These are phyloP conservation scores for Patiria pectinifera DNA, from an alignment of 53 echinoderm and acorn worm genomes.

Conservation along the genomic window DNA sequence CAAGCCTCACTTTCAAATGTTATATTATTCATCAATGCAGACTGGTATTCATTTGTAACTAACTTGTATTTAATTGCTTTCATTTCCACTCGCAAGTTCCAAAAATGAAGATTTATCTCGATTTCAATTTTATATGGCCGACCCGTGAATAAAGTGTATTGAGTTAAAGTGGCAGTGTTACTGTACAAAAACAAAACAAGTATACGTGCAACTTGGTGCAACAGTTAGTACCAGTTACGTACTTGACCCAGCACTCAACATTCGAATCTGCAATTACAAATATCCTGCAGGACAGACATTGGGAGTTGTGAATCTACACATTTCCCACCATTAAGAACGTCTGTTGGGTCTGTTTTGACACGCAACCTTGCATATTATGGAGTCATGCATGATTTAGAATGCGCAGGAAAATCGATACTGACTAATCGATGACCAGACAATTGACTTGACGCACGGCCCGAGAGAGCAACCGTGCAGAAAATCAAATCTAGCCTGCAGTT, in stretches of 20 bases:
- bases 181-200: too few species aligned
- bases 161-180: too few species aligned
- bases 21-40: too few species aligned
- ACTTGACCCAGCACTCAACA: background rate
- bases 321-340: background rate
- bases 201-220: too few species aligned
- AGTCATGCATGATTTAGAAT: conserved; percentile 7
- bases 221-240: too few species aligned
- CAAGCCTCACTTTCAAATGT: too few species aligned
- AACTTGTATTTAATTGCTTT: too few species aligned
- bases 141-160: too few species aligned
- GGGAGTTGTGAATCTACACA: background rate
- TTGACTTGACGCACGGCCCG: background rate
- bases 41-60: too few species aligned
- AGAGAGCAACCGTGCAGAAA: background rate
- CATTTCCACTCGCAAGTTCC: too few species aligned
- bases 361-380: background rate
- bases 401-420: background rate
- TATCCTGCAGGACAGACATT: background rate
- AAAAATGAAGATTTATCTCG: too few species aligned
- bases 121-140: too few species aligned
- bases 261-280: background rate
- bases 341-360: background rate
- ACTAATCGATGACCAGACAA: conserved; percentile 11
- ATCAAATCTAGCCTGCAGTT: background rate